These are phyloP conservation scores for Ophonus ardosiacus DNA, from an alignment of 2,888 invertebrate species.

Conservation along the genomic window DNA sequence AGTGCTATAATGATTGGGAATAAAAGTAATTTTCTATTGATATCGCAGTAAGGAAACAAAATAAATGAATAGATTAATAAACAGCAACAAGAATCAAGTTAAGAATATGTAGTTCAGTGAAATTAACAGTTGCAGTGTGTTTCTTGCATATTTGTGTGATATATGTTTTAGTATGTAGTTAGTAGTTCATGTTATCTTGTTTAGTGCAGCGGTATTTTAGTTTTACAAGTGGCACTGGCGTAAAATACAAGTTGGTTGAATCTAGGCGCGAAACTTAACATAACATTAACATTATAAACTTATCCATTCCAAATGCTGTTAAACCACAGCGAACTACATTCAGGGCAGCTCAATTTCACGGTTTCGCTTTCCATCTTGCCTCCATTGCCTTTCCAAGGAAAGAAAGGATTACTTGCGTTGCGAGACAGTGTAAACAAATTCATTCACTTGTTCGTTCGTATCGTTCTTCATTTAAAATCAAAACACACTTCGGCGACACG, in stretches of 20 bases:
- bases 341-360: constrained; percentile 50
- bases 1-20: too few species aligned
- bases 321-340: constrained; percentile 47
- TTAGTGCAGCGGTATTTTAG: not conserved
- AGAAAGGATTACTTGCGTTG: constrained; percentile 30
- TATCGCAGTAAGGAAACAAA: too few species aligned
- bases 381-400: not conserved
- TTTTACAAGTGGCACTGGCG: not conserved
- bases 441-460: constrained; percentile 45
- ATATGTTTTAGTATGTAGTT: not conserved
- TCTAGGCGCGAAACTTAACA: constrained; percentile 35
- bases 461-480: constrained; percentile 51
- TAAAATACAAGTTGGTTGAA: not conserved
- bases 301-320: constrained; percentile 46
- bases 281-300: constrained; percentile 48
- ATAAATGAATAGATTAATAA: too few species aligned
- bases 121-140: too few species aligned
- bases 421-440: constrained; percentile 44
- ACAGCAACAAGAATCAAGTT: too few species aligned
- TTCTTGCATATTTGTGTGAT: not conserved
- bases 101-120: too few species aligned
- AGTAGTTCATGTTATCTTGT: not conserved
- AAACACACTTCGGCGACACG: constrained; percentile 48
- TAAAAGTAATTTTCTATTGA: too few species aligned
- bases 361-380: constrained; percentile 37